Evolutionary conservation across 1,140 invertebrate species (phyloP).

Genomic region (Drosophila triauraria): DNA sequence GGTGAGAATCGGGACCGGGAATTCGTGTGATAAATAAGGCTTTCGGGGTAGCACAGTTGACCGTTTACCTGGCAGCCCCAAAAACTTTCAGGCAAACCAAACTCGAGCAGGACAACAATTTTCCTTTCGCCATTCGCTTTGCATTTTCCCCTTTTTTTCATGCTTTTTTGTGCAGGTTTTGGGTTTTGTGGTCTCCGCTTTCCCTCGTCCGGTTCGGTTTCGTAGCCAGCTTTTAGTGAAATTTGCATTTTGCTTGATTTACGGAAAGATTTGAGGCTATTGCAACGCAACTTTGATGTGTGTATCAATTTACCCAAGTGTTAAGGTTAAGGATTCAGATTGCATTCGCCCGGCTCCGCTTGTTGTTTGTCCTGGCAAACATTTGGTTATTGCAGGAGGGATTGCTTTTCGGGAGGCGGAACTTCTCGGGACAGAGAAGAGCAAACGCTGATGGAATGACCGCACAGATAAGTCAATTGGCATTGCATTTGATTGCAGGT

Average conservation of each 20-base stretch:
- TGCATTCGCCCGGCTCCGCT: constrained; percentile 36
- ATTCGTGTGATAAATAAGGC: constrained; percentile 78
- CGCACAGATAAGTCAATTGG: constrained; percentile 78
- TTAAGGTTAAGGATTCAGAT: constrained; percentile 57
- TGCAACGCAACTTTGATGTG: constrained; percentile 80
- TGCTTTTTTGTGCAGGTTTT: constrained; percentile 23
- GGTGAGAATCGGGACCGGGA: constrained; percentile 19
- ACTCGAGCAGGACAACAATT: constrained; percentile 54
- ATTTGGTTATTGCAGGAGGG: constrained; percentile 68
- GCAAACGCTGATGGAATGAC: constrained; percentile 56
- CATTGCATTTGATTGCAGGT: constrained; percentile 68
- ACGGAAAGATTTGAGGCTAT: constrained; percentile 81
- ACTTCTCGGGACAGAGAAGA: constrained; percentile 12
- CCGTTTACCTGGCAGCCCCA: constrained; percentile 57
- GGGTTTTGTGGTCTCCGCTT: constrained; percentile 61
- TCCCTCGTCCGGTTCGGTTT: constrained; percentile 13
- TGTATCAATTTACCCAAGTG: constrained; percentile 79
- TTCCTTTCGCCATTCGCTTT: constrained; percentile 50
- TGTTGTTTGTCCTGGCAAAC: constrained; percentile 73
- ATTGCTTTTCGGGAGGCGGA: constrained; percentile 19
- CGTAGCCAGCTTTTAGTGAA: constrained; percentile 62
- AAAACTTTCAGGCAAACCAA: constrained; percentile 36
- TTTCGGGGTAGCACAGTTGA: constrained; percentile 35
- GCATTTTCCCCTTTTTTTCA: constrained; percentile 2
- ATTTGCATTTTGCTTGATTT: constrained; percentile 82